phyloP scores from a whole-genome alignment of 2,797 vertebrate species.

The Scyliorhinus canicula region DNA sequence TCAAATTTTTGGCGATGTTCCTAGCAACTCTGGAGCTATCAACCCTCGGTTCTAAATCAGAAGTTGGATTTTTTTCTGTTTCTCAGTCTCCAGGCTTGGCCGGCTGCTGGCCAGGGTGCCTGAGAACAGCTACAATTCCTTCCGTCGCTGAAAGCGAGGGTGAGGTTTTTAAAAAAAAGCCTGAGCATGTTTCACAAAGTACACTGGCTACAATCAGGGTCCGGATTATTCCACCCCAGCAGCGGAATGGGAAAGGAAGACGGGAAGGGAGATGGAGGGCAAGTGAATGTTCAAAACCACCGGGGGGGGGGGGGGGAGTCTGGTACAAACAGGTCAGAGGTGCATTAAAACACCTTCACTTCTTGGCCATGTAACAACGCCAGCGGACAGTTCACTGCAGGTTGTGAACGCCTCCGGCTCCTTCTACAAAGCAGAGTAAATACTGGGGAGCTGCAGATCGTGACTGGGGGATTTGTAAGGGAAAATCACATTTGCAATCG shows the following conservation, averaged over 20 bases:
- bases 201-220: not conserved
- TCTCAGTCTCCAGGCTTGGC: not conserved
- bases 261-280: too few species aligned
- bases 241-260: not conserved
- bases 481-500: not conserved
- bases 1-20: too few species aligned
- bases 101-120: not conserved
- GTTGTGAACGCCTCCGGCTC: not conserved
- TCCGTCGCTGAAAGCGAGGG: not conserved
- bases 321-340: not conserved
- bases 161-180: not conserved
- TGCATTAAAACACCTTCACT: not conserved
- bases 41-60: not conserved
- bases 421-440: not conserved
- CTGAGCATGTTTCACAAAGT: not conserved
- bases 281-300: not conserved
- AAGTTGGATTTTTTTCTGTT: not conserved
- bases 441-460: not conserved
- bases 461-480: not conserved
- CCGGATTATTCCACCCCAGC: not conserved
- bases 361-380: not conserved
- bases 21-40: not conserved
- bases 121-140: not conserved
- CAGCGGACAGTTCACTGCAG: not conserved
- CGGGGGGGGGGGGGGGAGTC: not conserved